Evolutionary conservation across 2,888 invertebrate species (phyloP).

Genomic region (Ecdyonurus torrentis): DNA sequence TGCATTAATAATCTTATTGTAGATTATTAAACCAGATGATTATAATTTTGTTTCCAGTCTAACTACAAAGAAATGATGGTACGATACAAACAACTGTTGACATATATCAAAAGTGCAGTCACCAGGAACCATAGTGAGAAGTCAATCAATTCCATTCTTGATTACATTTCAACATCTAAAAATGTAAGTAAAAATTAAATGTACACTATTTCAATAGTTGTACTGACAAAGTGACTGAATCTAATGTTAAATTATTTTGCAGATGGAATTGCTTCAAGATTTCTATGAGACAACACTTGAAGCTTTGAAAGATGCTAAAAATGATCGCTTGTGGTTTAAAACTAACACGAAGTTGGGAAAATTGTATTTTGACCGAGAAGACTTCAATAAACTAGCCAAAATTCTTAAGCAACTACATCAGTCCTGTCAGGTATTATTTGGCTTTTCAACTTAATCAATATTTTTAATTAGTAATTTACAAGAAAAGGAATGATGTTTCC

Average conservation of each 20-base stretch:
- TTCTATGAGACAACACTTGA: conserved; percentile 96
- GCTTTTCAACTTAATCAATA: too few relatives aligned
- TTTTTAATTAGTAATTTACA: too few relatives aligned
- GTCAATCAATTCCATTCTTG: conserved; percentile 97
- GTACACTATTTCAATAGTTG: too few relatives aligned
- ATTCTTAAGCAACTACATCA: conserved; percentile 94
- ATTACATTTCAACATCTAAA: conserved; percentile 98
- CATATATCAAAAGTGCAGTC: conserved; percentile 98
- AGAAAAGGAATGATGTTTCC: too few relatives aligned
- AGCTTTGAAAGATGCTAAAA: conserved; percentile 93
- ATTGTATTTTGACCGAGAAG: conserved; percentile 90
- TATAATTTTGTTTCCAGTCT: conserved; percentile 33
- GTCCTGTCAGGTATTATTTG: conserved; percentile 92
- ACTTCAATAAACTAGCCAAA: conserved; percentile 85
- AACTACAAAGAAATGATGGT: conserved; percentile 93
- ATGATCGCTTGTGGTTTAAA: conserved; percentile 98
- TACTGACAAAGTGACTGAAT: too few relatives aligned
- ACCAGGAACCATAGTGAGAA: conserved; percentile 99
- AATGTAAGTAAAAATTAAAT: conserved; percentile 64
- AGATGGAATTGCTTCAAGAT: conserved; percentile 96
- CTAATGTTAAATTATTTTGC: too few relatives aligned
- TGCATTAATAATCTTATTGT: background rate
- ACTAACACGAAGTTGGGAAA: conserved; percentile 98
- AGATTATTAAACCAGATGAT: background rate
- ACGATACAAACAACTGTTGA: conserved; percentile 87